Conservation (phyloP, 2,113 vertebrate species). For the Desmodus rotundus region DNA sequence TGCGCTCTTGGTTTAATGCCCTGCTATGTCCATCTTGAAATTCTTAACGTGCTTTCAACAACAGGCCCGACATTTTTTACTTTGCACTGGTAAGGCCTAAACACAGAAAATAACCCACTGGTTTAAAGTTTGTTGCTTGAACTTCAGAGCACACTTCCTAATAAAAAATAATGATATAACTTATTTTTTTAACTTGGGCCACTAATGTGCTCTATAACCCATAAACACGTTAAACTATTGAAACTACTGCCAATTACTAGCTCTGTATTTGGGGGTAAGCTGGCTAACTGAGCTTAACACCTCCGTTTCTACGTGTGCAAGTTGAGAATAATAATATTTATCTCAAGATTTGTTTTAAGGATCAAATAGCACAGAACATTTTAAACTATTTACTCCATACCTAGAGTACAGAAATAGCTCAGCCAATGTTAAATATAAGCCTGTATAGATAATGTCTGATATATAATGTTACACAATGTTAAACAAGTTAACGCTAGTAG, state of each 20-base stretch:
- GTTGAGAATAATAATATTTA: neutral
- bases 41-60: neutral
- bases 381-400: neutral
- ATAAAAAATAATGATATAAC: neutral
- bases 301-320: neutral
- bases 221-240: neutral
- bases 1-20: neutral
- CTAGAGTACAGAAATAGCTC: neutral
- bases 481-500: neutral
- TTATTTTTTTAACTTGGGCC: neutral
- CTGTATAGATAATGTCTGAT: neutral
- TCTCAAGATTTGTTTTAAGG: neutral
- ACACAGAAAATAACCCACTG: neutral
- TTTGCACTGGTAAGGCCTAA: neutral
- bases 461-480: neutral
- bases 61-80: neutral
- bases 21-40: neutral
- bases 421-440: neutral
- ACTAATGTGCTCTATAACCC: neutral
- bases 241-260: neutral
- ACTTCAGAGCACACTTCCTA: neutral
- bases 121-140: neutral
- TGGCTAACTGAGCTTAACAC: neutral
- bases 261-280: neutral
- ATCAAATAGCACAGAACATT: neutral